Percentiles rank a stretch among this genome's conserved stretches.
These are phyloP conservation scores for Drusus annulatus DNA, from an alignment of 1,140 invertebrate species.

Conservation along the genomic window DNA sequence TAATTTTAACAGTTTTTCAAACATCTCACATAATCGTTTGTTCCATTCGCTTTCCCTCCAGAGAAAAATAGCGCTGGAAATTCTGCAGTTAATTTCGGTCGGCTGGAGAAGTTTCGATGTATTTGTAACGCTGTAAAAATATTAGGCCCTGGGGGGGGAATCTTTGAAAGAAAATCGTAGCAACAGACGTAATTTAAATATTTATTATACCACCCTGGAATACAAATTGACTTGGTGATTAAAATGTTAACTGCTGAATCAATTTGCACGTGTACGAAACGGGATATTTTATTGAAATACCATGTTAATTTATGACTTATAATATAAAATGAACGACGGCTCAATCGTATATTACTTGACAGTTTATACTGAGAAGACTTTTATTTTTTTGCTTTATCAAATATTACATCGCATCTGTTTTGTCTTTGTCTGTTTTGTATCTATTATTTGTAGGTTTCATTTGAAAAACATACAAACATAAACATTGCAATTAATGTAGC, in stretches of 20 bases:
- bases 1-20: conserved; percentile 20
- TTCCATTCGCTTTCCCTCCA: not conserved
- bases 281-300: not conserved
- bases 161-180: conserved; percentile 22
- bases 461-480: too few relatives aligned
- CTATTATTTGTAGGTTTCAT: too few relatives aligned
- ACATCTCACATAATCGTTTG: not conserved
- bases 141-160: conserved; percentile 5
- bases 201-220: conserved; percentile 9
- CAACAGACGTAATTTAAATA: conserved; percentile 33
- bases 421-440: too few relatives aligned
- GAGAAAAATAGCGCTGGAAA: conserved; percentile 30
- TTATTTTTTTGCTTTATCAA: too few relatives aligned
- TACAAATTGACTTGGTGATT: conserved; percentile 28
- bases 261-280: not conserved
- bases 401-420: too few relatives aligned
- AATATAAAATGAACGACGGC: too few relatives aligned
- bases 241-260: conserved; percentile 9
- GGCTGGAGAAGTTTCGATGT: conserved; percentile 24
- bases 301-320: too few relatives aligned
- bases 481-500: too few relatives aligned
- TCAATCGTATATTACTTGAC: too few relatives aligned
- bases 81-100: conserved; percentile 8
- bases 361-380: too few relatives aligned
- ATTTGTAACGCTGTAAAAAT: conserved; percentile 36